phyloP scores from a whole-genome alignment of 2,888 invertebrate species.

The Synergus laeviventris region DNA sequence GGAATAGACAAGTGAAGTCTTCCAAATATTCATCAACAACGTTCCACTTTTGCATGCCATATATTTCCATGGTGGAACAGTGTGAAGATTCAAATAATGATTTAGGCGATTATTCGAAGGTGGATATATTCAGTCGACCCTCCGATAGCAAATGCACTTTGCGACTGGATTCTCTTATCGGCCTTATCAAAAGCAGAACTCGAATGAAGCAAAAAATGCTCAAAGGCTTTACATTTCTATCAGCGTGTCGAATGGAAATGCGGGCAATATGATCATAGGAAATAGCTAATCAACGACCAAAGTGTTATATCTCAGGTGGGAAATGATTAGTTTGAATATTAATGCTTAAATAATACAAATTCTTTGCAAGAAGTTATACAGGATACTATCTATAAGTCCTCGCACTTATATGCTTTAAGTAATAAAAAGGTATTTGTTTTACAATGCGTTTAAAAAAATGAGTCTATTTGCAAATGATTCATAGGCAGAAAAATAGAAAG shows the following conservation, averaged over 20 bases:
- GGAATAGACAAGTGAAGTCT: conserved; percentile 59
- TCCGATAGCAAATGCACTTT: conserved; percentile 44
- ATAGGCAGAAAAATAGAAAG: neutral
- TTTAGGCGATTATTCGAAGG: neutral
- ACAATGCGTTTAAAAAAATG: neutral
- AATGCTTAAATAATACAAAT: no score
- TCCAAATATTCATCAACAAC: conserved; percentile 64
- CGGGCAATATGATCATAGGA: neutral
- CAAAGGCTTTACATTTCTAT: neutral
- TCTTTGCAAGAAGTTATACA: no score
- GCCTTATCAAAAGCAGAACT: conserved; percentile 49
- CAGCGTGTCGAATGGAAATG: neutral
- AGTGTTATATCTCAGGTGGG: no score
- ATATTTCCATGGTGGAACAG: conserved; percentile 61
- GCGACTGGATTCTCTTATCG: conserved; percentile 50
- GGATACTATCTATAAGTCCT: no score
- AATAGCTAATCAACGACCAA: neutral
- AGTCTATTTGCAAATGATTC: neutral
- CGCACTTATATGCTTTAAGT: no score
- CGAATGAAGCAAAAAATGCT: neutral
- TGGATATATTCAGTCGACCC: neutral
- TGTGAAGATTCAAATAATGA: neutral
- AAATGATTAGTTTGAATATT: no score
- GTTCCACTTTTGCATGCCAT: conserved; percentile 60
- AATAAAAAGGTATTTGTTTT: no score